A percentile compares a stretch with the other conserved stretches of the same genome.
phyloP scores from a whole-genome alignment of 2,888 invertebrate genomes.

The Drosophila mimetica region DNA sequence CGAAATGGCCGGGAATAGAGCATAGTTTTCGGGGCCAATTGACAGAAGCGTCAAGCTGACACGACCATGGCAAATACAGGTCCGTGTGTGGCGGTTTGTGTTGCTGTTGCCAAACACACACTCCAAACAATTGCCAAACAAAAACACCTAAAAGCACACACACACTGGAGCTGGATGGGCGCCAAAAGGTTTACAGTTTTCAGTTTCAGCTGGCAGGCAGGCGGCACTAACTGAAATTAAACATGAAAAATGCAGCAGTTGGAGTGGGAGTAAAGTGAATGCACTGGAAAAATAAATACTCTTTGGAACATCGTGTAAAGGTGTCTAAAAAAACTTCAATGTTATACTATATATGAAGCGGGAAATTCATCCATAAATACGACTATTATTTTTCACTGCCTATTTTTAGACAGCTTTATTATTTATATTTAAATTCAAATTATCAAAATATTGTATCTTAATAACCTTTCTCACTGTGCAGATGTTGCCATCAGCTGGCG shows the following conservation, averaged over 20 bases:
- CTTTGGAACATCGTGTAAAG: too few relatives aligned
- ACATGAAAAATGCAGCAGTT: conserved; percentile 74
- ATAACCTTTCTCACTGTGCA: conserved; percentile 6
- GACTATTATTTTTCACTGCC: neutral
- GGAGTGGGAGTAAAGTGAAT: neutral
- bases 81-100: conserved; percentile 10
- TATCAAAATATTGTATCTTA: too few relatives aligned
- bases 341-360: too few relatives aligned
- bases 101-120: conserved; percentile 19
- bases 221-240: conserved; percentile 76
- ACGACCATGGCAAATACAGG: conserved; percentile 29
- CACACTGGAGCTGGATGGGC: conserved; percentile 19
- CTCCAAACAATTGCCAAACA: conserved; percentile 33
- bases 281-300: conserved; percentile 20
- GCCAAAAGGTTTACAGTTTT: conserved; percentile 39
- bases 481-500: conserved; percentile 5
- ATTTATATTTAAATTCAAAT: too few relatives aligned
- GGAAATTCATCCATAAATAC: too few relatives aligned
- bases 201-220: conserved; percentile 22
- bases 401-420: neutral
- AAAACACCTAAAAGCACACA: conserved; percentile 12
- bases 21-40: conserved; percentile 43
- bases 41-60: conserved; percentile 51
- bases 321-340: too few relatives aligned
- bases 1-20: conserved; percentile 49